Evolutionary conservation across 2,113 vertebrate species (phyloP).

Genomic region (Nothoprocta perdicaria): DNA sequence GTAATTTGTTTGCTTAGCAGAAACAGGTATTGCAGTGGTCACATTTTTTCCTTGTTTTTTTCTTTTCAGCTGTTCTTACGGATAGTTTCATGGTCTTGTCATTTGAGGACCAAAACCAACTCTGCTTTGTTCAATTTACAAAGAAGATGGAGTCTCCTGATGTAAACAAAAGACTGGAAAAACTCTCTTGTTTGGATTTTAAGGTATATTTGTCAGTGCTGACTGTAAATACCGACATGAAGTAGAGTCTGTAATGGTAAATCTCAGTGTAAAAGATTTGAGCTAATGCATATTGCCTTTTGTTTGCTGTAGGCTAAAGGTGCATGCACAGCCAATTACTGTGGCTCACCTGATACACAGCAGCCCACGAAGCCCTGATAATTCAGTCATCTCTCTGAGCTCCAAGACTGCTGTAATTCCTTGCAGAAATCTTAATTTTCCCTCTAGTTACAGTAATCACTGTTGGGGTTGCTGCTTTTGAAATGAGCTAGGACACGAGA

Average conservation of each 20-base stretch:
- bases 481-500: background rate
- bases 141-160: constrained; percentile 84
- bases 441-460: background rate
- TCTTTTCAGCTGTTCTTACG: constrained; percentile 85
- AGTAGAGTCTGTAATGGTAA: constrained; percentile 31
- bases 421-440: constrained; percentile 17
- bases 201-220: constrained; percentile 79
- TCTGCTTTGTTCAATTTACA: constrained; percentile 89
- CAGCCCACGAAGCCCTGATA: background rate
- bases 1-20: constrained; percentile 41
- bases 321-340: background rate
- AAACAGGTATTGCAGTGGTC: constrained; percentile 18
- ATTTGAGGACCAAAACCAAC: constrained; percentile 89
- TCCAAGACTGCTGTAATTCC: background rate
- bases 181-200: constrained; percentile 89
- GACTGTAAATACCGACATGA: constrained; percentile 28
- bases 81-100: constrained; percentile 91
- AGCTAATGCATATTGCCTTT: constrained; percentile 20
- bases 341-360: background rate
- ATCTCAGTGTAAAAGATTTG: constrained; percentile 17
- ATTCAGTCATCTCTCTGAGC: background rate
- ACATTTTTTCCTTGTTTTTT: constrained; percentile 24
- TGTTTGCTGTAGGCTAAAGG: constrained; percentile 42
- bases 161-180: constrained; percentile 83
- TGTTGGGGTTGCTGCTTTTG: background rate